Evolutionary conservation across 2,797 vertebrate genomes (phyloP).

Genomic region (Lagocephalus sceleratus): DNA sequence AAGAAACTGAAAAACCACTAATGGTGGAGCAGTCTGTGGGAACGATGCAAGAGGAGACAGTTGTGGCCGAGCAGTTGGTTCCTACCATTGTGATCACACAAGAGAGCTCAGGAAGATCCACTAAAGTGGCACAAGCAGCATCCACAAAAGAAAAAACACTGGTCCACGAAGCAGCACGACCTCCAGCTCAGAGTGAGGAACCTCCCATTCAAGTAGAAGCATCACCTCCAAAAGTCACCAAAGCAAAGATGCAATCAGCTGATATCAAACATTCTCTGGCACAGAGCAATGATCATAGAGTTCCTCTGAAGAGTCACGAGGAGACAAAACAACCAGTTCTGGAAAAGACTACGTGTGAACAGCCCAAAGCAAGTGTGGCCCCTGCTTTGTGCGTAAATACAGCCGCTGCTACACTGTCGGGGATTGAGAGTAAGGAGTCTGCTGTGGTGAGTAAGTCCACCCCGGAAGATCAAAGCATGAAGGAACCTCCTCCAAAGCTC

Average conservation of each 20-base stretch:
- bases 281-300: constrained; percentile 39
- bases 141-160: constrained; percentile 33
- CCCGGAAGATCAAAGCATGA: no score
- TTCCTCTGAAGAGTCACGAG: constrained; percentile 4
- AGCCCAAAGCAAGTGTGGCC: neutral
- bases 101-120: constrained; percentile 25
- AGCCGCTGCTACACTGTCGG: no score
- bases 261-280: constrained; percentile 36
- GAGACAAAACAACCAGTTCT: constrained; percentile 9
- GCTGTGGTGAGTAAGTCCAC: no score
- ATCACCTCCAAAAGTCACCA: constrained; percentile 34
- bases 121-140: constrained; percentile 17
- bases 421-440: no score
- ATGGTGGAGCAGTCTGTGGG: constrained; percentile 9
- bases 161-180: constrained; percentile 39
- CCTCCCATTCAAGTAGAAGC: constrained; percentile 25
- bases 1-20: constrained; percentile 21
- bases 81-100: constrained; percentile 51
- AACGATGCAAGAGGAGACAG: constrained; percentile 16
- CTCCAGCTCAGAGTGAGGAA: constrained; percentile 21
- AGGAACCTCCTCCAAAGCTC: constrained; percentile 39
- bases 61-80: constrained; percentile 22
- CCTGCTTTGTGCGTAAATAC: no score
- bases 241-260: constrained; percentile 42
- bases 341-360: constrained; percentile 31